phyloP scores from a whole-genome alignment of 2,797 vertebrate genomes.

The Acrocephalus scirpaceus region DNA sequence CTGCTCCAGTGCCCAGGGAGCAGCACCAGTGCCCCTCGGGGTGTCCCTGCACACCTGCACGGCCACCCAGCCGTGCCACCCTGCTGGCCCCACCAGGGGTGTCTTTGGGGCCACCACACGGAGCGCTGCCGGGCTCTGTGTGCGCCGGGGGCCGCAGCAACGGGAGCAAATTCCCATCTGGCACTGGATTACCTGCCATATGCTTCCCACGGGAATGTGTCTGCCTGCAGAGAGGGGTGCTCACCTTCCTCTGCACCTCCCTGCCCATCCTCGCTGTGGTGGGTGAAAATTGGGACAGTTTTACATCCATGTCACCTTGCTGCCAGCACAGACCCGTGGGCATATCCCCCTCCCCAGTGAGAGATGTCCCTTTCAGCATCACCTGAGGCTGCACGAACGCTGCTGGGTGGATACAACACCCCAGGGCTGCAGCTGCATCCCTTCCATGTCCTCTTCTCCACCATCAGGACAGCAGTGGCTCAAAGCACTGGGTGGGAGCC shows the following conservation, averaged over 20 bases:
- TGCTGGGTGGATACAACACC: not conserved
- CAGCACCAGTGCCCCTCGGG: accelerated
- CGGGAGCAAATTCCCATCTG: not conserved
- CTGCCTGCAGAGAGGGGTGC: not conserved
- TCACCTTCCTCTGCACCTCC: not conserved
- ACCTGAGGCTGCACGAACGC: accelerated
- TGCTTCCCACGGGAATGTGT: not conserved
- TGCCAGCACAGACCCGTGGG: accelerated
- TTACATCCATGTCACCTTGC: accelerated
- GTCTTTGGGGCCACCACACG: accelerated
- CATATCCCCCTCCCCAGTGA: not conserved
- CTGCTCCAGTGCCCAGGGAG: not conserved
- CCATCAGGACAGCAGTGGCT: not conserved
- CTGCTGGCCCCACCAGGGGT: not conserved
- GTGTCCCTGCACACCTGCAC: not conserved
- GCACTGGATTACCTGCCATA: not conserved
- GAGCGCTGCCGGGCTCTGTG: accelerated
- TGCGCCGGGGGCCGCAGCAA: accelerated
- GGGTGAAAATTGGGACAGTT: not conserved
- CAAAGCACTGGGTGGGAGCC: not conserved
- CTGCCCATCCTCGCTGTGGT: not conserved
- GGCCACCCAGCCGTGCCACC: not conserved
- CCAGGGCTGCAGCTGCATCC: not conserved
- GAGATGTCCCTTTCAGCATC: not conserved
- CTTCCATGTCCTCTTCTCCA: not conserved